A percentile compares a stretch with the other conserved stretches of the same genome.
Conservation (phyloP, 1,140 invertebrate genomes). For the Cherax quadricarinatus region DNA sequence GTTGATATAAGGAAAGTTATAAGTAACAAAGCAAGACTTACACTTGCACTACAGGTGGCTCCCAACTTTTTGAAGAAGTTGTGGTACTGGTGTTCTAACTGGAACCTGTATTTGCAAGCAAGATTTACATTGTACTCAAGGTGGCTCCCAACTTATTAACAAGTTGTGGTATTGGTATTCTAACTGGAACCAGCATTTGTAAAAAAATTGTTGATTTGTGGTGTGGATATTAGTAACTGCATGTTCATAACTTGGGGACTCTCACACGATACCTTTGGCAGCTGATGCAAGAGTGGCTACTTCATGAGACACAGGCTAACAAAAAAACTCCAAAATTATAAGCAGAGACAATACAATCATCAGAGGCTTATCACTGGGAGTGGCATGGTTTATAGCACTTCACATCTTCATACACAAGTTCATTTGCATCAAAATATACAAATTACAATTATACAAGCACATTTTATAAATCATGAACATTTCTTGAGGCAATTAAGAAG, state of each 20-base stretch:
- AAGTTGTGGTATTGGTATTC: too few species aligned
- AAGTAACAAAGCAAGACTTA: background rate
- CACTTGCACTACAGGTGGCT: too few species aligned
- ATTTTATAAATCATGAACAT: background rate
- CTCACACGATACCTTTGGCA: background rate
- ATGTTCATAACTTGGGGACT: background rate
- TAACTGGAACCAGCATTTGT: too few species aligned
- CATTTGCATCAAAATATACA: background rate
- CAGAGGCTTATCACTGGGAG: slow-evolving; percentile 17
- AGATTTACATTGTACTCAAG: too few species aligned
- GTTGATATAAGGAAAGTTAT: background rate
- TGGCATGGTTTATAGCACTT: background rate
- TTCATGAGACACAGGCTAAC: background rate
- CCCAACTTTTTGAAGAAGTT: too few species aligned
- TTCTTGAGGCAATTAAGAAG: background rate
- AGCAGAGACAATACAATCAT: background rate
- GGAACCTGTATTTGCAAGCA: too few species aligned
- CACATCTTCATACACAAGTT: background rate
- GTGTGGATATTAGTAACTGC: too few species aligned
- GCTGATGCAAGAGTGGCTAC: background rate
- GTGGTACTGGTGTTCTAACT: too few species aligned
- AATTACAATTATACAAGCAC: background rate
- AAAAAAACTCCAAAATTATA: background rate
- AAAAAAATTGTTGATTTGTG: background rate
- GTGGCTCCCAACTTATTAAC: too few species aligned